Conservation (phyloP, 1,140 invertebrate species). For the Pseudomyrmex flavicornis region DNA sequence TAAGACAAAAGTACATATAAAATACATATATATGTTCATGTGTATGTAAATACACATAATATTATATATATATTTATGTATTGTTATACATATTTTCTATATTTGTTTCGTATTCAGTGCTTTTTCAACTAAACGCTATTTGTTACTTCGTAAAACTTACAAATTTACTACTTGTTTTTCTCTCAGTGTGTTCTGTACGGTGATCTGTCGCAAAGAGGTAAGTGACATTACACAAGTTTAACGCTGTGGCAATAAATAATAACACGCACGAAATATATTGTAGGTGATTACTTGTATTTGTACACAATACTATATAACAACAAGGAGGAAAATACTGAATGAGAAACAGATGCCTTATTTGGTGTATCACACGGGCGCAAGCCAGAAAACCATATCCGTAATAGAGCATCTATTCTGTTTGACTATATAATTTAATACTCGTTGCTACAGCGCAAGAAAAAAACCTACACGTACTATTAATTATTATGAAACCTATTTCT, state of each 20-base stretch:
- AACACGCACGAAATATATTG: conserved; percentile 10
- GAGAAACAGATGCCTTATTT: conserved; percentile 74
- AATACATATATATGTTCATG: neutral
- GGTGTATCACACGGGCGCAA: conserved; percentile 65
- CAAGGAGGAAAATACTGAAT: conserved; percentile 80
- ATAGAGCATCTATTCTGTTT: conserved; percentile 62
- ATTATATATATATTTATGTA: conserved; percentile 16
- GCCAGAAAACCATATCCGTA: conserved; percentile 52
- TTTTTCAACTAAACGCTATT: neutral
- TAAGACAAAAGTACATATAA: neutral
- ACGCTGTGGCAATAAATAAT: neutral
- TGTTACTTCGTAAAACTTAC: conserved; percentile 5
- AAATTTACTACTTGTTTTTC: too few relatives aligned
- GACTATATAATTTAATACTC: conserved; percentile 73
- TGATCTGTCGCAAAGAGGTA: conserved; percentile 11
- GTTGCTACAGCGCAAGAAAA: conserved; percentile 53
- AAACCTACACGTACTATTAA: conserved; percentile 46
- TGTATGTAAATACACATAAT: conserved; percentile 8
- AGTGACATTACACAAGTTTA: conserved; percentile 2
- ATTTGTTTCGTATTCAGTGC: neutral
- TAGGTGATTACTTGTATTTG: conserved; percentile 76
- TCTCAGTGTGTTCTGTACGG: too few relatives aligned
- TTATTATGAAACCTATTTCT: conserved; percentile 11
- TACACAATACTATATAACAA: conserved; percentile 79
- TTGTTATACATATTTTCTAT: neutral